These are phyloP conservation scores for Cheilosia urbana DNA, from an alignment of 2,888 invertebrate species.

Conservation along the genomic window DNA sequence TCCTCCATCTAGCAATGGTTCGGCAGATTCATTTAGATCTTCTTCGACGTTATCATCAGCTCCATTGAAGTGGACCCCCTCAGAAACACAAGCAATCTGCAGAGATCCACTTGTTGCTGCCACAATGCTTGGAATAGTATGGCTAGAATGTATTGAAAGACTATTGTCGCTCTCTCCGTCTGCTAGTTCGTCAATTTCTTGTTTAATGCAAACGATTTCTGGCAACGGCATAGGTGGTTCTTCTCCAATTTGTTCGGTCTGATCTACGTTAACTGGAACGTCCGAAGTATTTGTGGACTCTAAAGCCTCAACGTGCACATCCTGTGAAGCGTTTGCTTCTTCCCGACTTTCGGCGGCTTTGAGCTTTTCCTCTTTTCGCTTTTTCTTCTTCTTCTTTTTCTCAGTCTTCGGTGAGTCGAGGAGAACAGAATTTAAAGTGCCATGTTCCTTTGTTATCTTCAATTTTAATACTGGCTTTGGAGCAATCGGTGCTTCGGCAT, in stretches of 20 bases:
- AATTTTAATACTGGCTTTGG: conserved; percentile 80
- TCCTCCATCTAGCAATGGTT: background rate
- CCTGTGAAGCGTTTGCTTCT: conserved; percentile 50
- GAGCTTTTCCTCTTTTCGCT: conserved; percentile 78
- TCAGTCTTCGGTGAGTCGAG: conserved; percentile 78
- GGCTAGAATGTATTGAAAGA: conserved; percentile 9
- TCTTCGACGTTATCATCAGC: conserved; percentile 31
- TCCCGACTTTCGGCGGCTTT: conserved; percentile 69
- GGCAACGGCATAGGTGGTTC: conserved; percentile 60
- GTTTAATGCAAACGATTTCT: conserved; percentile 78
- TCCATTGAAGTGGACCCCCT: conserved; percentile 77
- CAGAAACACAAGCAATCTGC: conserved; percentile 78
- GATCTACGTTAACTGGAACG: background rate
- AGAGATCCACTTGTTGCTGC: conserved; percentile 72
- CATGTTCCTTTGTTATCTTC: conserved; percentile 83
- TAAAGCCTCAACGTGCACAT: background rate
- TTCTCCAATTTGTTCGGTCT: background rate
- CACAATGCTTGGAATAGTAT: conserved; percentile 58
- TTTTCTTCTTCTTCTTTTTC: conserved; percentile 81
- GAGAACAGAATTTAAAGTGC: conserved; percentile 82
- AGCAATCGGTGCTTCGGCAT: conserved; percentile 66
- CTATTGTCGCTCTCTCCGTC: conserved; percentile 66
- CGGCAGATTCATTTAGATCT: background rate
- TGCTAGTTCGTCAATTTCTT: conserved; percentile 77
- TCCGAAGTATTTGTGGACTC: background rate